Conservation (phyloP, 1,140 invertebrate species). For the Ips nitidus region DNA sequence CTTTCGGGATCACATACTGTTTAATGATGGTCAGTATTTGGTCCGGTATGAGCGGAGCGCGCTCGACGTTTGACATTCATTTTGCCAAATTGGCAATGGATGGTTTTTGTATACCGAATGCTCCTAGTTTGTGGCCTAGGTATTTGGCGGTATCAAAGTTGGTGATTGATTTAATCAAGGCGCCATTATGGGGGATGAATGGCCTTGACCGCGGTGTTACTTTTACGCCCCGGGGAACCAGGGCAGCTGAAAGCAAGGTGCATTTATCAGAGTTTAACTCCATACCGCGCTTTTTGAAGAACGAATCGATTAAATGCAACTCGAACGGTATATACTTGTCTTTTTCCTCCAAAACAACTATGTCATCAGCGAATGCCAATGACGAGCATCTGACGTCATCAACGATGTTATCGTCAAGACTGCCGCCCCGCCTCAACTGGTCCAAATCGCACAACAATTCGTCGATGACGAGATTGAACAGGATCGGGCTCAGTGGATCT, state of each 20-base stretch:
- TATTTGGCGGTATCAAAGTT: slow-evolving; percentile 33
- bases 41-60: slow-evolving; percentile 45
- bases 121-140: slow-evolving; percentile 31
- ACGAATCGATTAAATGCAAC: background rate
- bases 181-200: background rate
- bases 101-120: slow-evolving; percentile 30
- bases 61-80: slow-evolving; percentile 29
- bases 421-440: background rate
- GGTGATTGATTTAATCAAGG: background rate
- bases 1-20: slow-evolving; percentile 34
- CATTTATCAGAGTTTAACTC: background rate
- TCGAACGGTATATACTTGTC: background rate
- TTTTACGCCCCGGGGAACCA: background rate
- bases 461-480: too few relatives aligned
- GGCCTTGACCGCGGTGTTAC: background rate
- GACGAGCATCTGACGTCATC: background rate
- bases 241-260: background rate
- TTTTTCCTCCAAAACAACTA: background rate
- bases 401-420: background rate
- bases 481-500: too few relatives aligned
- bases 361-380: background rate
- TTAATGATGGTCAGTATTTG: slow-evolving; percentile 39
- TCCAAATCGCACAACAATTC: too few relatives aligned
- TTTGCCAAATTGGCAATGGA: too few relatives aligned
- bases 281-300: background rate